Conservation (phyloP, 2,797 vertebrate genomes). For the Loris lydekkerianus region DNA sequence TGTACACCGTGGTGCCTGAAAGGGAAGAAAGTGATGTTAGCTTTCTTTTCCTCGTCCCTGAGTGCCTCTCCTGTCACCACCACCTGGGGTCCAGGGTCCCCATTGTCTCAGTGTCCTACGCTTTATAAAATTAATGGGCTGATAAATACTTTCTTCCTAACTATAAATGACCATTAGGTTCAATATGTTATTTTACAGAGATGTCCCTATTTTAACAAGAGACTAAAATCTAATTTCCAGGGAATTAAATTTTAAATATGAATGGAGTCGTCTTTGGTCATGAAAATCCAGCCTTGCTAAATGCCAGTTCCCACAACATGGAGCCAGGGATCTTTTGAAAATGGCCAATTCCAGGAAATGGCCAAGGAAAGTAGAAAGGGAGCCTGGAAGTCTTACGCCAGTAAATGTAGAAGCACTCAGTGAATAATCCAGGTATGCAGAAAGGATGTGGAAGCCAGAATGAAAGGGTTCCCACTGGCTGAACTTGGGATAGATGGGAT, state of each 20-base stretch:
- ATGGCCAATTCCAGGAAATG: neutral
- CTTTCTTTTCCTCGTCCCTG: neutral
- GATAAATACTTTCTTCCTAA: neutral
- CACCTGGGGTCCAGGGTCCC: neutral
- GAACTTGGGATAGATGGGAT: neutral
- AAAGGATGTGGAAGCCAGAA: neutral
- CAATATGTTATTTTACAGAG: neutral
- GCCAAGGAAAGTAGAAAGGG: neutral
- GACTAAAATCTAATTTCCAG: neutral
- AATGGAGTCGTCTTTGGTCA: neutral
- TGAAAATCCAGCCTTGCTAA: neutral
- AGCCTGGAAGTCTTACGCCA: neutral
- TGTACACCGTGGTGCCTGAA: neutral
- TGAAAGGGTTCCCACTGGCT: neutral
- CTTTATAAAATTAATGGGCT: neutral
- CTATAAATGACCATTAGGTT: neutral
- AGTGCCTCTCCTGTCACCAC: neutral
- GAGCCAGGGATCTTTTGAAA: slow-evolving; percentile 8
- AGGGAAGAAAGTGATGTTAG: slow-evolving; percentile 9
- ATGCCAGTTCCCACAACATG: neutral
- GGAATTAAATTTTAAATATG: neutral
- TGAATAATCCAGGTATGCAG: neutral
- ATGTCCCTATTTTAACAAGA: neutral
- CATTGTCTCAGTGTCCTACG: neutral
- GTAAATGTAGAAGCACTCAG: neutral